Base-by-base conservation (phyloP, 1,140 invertebrate genomes). In the Gryon sp. region DNA sequence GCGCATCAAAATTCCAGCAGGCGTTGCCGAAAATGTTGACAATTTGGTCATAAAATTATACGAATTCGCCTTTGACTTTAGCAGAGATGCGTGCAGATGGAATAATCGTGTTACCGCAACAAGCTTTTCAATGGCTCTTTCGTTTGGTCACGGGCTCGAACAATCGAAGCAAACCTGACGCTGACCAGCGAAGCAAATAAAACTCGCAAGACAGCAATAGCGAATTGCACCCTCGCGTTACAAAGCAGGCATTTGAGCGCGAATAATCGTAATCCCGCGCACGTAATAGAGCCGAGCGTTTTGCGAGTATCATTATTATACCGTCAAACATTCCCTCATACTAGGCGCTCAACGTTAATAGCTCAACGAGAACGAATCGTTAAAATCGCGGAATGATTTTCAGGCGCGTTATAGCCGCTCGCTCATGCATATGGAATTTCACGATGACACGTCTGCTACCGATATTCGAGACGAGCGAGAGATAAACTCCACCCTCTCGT, bases 391-490 rank as follows among this genome's bases (percentile, higher is more conserved):
- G 11, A 62, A 45, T 46, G 36, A 68, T 76, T 74, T 60, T 26
- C 52, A 22, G 22, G 9, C 16, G 40, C 57, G 41, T 32, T 53
- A 72, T 41, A 43, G 55, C 45, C 46, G 16, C 26, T 16, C 28
- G 55, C 38, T 73, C 60, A 59, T 65, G 60, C 60, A 74, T 59
- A 60, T 60, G 60, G 41, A 74, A 74, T 74, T 76, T 62, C 57
- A 63, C 57, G 57, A 26, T 63, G 68, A 72, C 68, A 72, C 68
- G 57, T 57, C 48, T 55, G 57, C 30, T 32, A 50, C 20, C 43
- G 69, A 73, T 73, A 73, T 28, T 45, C 69, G 59, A 73, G 69
- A 73, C 59, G 48, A 45, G 60, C 48, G 30, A 34, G 40, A 59
- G 69, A 74, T 74, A 55, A 65, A 57, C 41, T 40, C 43, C 40